Percentiles rank a stretch among this genome's conserved stretches.
Conservation (phyloP, 2,888 invertebrate genomes). For the Parnassius glacialis region DNA sequence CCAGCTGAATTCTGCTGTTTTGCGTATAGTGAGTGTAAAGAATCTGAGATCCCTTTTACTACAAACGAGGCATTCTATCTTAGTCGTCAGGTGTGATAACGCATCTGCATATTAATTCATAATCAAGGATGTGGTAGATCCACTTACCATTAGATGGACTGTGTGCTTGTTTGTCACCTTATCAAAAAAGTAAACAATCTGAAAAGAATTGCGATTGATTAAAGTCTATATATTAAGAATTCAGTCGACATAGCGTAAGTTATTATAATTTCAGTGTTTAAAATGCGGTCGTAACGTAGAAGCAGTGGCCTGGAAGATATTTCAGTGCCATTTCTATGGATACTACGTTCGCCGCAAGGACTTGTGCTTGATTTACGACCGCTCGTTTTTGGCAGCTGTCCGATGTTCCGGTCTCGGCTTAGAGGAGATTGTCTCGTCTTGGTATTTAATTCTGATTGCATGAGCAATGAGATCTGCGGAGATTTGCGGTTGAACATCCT, state of each 20-base stretch:
- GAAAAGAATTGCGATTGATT: too few species aligned
- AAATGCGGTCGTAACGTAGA: not conserved
- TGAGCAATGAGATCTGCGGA: not conserved
- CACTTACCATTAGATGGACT: too few species aligned
- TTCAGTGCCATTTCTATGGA: constrained; percentile 15
- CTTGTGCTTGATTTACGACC: constrained; percentile 21
- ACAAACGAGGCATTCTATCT: too few species aligned
- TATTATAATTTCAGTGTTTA: not conserved
- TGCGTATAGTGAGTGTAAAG: too few species aligned
- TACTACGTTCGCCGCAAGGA: constrained; percentile 11
- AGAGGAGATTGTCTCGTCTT: constrained; percentile 10
- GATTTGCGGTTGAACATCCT: constrained; percentile 5
- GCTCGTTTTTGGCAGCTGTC: constrained; percentile 23
- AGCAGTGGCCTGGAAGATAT: constrained; percentile 6
- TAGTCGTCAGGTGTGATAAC: too few species aligned
- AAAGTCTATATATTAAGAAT: too few species aligned
- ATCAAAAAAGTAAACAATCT: too few species aligned
- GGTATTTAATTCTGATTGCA: constrained; percentile 5
- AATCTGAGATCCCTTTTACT: too few species aligned
- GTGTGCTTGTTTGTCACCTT: too few species aligned
- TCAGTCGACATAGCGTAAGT: not conserved
- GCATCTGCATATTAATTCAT: too few species aligned
- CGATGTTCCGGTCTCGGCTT: constrained; percentile 14
- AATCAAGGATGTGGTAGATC: too few species aligned
- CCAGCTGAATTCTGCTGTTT: too few species aligned